Evolutionary conservation across 1,140 invertebrate genomes (phyloP).

Genomic region (Rhizoglyphus robini): DNA sequence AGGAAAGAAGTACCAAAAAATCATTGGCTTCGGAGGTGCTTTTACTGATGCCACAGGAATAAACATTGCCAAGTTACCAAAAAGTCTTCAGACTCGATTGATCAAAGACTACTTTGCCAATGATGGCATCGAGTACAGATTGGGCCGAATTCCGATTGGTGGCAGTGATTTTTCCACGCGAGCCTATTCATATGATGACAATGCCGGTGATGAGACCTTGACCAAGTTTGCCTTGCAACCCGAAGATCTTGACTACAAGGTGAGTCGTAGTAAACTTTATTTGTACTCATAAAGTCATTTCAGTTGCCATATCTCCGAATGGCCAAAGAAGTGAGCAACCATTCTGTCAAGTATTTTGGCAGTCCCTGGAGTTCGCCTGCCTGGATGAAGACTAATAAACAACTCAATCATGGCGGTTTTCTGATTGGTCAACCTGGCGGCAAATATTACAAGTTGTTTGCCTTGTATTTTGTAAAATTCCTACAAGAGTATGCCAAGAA

Average conservation of each 20-base stretch:
- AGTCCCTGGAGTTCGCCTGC: conserved; percentile 53
- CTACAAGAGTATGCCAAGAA: conserved; percentile 20
- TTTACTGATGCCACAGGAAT: conserved; percentile 60
- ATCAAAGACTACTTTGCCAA: conserved; percentile 15
- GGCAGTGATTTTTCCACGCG: conserved; percentile 64
- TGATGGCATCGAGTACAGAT: conserved; percentile 49
- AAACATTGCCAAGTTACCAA: conserved; percentile 3
- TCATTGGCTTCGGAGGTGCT: conserved; percentile 65
- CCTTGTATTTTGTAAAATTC: conserved; percentile 34
- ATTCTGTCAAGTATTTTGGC: conserved; percentile 44
- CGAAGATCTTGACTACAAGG: conserved; percentile 52
- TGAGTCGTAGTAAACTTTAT: conserved; percentile 28
- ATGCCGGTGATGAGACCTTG: conserved; percentile 43
- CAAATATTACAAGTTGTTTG: conserved; percentile 38
- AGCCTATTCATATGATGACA: conserved; percentile 53
- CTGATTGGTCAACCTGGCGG: conserved; percentile 36
- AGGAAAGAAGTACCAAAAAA: conserved; percentile 30
- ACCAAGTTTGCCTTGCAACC: conserved; percentile 47
- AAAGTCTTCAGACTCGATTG: neutral
- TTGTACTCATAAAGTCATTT: neutral
- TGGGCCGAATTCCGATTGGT: conserved; percentile 62
- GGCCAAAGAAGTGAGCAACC: conserved; percentile 36
- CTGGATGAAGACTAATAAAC: conserved; percentile 41
- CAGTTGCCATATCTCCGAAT: conserved; percentile 50
- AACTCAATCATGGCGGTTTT: conserved; percentile 34